Evolutionary conservation across 1,140 invertebrate genomes (phyloP).

Genomic region (Brachionus koreanus): DNA sequence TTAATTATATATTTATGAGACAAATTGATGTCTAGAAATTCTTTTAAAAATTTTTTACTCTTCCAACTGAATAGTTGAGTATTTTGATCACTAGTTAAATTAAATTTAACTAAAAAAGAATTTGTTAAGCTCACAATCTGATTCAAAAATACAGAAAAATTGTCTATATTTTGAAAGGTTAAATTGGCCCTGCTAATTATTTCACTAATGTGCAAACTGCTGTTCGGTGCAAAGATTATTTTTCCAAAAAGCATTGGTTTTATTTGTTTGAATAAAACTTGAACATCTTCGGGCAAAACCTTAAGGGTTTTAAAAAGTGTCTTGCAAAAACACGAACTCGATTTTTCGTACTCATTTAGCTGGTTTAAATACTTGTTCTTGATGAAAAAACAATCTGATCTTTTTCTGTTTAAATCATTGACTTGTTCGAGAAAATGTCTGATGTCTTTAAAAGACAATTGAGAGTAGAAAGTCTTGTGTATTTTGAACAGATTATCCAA

Average conservation of each 20-base stretch:
- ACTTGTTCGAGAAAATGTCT: not conserved
- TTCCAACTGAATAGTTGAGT: not conserved
- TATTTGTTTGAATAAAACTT: conserved; percentile 60
- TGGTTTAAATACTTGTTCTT: not conserved
- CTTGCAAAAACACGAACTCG: conserved; percentile 51
- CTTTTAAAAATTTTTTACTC: not conserved
- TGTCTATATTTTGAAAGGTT: conserved; percentile 48
- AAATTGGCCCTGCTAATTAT: conserved; percentile 47
- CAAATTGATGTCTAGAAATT: not conserved
- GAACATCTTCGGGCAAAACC: conserved; percentile 47
- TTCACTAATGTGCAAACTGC: conserved; percentile 48
- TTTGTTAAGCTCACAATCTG: not conserved
- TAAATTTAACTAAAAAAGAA: not conserved
- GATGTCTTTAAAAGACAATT: not conserved
- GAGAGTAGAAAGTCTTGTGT: not conserved
- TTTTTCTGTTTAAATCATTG: not conserved
- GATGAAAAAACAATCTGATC: conserved; percentile 9
- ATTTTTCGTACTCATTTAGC: conserved; percentile 48
- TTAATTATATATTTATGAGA: not conserved
- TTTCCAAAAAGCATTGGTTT: conserved; percentile 61
- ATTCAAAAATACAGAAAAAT: not conserved
- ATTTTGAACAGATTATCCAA: not conserved
- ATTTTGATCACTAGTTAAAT: not conserved
- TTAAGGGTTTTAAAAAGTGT: conserved; percentile 50
- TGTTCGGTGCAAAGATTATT: conserved; percentile 61